Conservation (phyloP, 2,797 vertebrate species). For the Catamblyrhynchus diadema region DNA sequence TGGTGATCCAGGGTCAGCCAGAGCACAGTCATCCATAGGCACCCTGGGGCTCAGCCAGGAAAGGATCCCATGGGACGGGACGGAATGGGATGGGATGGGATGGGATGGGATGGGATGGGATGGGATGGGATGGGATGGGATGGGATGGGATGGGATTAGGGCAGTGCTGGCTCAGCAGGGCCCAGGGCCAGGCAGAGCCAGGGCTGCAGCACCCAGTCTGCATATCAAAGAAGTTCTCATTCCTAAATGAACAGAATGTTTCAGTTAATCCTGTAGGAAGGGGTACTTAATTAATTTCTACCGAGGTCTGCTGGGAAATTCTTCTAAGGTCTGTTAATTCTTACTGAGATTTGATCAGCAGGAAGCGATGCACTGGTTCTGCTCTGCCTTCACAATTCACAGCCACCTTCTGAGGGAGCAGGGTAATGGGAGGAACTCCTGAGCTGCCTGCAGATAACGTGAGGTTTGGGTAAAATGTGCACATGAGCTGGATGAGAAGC, state of each 20-base stretch:
- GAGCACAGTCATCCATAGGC: fast-evolving
- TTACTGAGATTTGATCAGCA: conserved; percentile 49
- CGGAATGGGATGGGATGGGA: background rate
- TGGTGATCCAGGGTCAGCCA: background rate
- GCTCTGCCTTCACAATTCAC: background rate
- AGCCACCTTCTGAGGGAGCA: background rate
- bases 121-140: background rate
- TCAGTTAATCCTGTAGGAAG: conserved; percentile 28
- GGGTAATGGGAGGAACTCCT: background rate
- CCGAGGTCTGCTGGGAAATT: conserved; percentile 44
- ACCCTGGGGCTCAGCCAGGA: background rate
- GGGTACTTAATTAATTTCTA: conserved; percentile 55
- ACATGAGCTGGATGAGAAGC: background rate
- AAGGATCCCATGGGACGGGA: background rate
- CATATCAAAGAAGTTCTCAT: background rate
- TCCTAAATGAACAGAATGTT: background rate
- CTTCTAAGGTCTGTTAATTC: conserved; percentile 61
- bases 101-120: too few relatives aligned
- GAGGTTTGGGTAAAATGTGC: background rate
- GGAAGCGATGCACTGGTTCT: background rate
- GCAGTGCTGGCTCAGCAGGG: fast-evolving
- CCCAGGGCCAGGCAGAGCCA: background rate
- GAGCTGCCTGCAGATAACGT: background rate
- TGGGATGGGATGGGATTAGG: background rate
- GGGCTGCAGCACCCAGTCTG: background rate